phyloP scores from a whole-genome alignment of 2,888 invertebrate genomes.

The Ennomos erosarius region DNA sequence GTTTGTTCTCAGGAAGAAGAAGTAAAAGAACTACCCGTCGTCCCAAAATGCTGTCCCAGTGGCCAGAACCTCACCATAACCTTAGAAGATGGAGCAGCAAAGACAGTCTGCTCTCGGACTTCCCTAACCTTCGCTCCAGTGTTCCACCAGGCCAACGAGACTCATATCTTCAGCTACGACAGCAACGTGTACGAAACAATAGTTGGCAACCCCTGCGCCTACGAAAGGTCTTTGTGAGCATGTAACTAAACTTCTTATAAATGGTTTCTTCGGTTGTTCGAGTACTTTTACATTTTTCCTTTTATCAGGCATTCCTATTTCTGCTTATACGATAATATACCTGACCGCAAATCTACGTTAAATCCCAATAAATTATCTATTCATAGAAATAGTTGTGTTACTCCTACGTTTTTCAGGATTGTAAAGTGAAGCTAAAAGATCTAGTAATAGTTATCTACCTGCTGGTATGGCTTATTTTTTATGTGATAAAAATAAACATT shows the following conservation, averaged over 20 bases:
- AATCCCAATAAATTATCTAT: too few relatives aligned
- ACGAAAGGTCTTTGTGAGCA: conserved; percentile 75
- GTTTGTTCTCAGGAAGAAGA: conserved; percentile 53
- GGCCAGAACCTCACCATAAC: conserved; percentile 74
- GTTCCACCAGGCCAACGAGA: conserved; percentile 81
- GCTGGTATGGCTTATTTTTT: too few relatives aligned
- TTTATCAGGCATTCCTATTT: too few relatives aligned
- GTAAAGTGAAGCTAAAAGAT: too few relatives aligned
- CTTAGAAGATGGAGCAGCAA: conserved; percentile 59
- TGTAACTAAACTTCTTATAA: conserved; percentile 37
- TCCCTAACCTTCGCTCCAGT: conserved; percentile 78
- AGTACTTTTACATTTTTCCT: not conserved
- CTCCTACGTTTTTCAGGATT: too few relatives aligned
- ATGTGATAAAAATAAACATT: too few relatives aligned
- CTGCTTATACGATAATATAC: too few relatives aligned
- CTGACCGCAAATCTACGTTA: too few relatives aligned
- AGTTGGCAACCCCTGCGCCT: conserved; percentile 83
- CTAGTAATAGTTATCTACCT: too few relatives aligned
- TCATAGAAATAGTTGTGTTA: too few relatives aligned
- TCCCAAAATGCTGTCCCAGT: conserved; percentile 82
- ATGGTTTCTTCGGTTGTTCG: conserved; percentile 23
- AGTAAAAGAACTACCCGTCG: conserved; percentile 72
- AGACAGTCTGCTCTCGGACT: conserved; percentile 64
- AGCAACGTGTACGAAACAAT: conserved; percentile 82
- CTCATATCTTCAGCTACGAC: conserved; percentile 75